Conservation (phyloP, 2,888 invertebrate species). For the Xanthostigma xanthostigma region DNA sequence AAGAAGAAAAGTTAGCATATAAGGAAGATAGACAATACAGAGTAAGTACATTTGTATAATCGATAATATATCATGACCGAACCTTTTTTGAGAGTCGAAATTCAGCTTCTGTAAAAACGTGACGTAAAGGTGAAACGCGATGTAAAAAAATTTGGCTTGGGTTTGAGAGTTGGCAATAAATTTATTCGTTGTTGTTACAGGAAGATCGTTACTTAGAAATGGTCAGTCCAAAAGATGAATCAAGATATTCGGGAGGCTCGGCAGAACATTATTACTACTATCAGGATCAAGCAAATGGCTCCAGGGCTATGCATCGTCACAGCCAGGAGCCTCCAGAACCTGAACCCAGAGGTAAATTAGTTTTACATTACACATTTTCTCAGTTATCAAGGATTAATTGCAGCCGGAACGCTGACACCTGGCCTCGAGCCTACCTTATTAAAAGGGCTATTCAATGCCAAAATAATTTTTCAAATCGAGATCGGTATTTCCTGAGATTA, state of each 20-base stretch:
- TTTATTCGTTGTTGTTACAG: conserved; percentile 19
- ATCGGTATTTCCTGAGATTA: too few species aligned
- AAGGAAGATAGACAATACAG: conserved; percentile 26
- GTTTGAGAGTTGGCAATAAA: neutral
- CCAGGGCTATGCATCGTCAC: conserved; percentile 33
- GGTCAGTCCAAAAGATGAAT: conserved; percentile 26
- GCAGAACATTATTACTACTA: conserved; percentile 25
- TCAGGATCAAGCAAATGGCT: conserved; percentile 21
- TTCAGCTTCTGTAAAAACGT: too few species aligned
- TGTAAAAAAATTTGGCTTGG: too few species aligned
- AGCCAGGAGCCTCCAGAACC: conserved; percentile 40
- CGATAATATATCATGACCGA: too few species aligned
- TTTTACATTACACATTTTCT: conserved; percentile 1
- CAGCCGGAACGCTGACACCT: too few species aligned
- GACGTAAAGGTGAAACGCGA: too few species aligned
- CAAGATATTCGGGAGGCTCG: conserved; percentile 32
- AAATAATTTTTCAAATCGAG: too few species aligned
- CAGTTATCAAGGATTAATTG: too few species aligned
- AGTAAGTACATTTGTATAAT: conserved; percentile 17
- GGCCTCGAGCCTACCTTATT: too few species aligned
- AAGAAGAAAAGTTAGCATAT: conserved; percentile 26
- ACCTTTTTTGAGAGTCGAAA: too few species aligned
- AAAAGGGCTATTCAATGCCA: too few species aligned
- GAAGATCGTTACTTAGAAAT: conserved; percentile 35
- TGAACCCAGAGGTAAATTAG: conserved; percentile 39